phyloP scores from a whole-genome alignment of 2,888 invertebrate species.

The Agrochola lota region DNA sequence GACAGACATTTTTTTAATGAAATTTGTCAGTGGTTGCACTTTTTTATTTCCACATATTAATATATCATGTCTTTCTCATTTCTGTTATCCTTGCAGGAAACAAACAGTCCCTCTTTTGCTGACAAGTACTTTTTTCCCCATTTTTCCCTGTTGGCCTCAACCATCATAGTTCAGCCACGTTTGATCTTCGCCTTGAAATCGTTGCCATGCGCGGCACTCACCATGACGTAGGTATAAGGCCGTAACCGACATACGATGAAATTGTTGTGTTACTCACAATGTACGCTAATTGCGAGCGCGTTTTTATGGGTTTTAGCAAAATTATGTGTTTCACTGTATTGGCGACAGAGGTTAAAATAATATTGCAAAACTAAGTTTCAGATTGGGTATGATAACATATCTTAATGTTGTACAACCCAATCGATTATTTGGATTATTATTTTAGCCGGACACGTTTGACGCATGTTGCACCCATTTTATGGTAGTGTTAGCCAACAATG shows the following conservation, averaged over 20 bases:
- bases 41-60: no score
- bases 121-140: background rate
- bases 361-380: background rate
- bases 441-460: no score
- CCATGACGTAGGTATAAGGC: constrained; percentile 31
- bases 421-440: no score
- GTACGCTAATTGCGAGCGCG: background rate
- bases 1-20: background rate
- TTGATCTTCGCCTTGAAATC: constrained; percentile 56
- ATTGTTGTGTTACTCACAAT: constrained; percentile 26
- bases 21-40: background rate
- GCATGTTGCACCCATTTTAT: no score
- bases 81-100: background rate
- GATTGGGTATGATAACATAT: no score
- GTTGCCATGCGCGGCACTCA: constrained; percentile 47
- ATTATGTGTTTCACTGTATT: background rate
- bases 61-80: background rate
- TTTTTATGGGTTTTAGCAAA: constrained; percentile 22
- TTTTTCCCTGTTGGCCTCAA: constrained; percentile 24
- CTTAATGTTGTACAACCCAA: no score
- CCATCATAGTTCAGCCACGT: constrained; percentile 14
- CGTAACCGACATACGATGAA: constrained; percentile 41
- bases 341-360: background rate
- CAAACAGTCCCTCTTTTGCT: constrained; percentile 17
- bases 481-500: no score